Base-by-base conservation (phyloP, 1,140 invertebrate genomes). In the Cydia strobilella region DNA sequence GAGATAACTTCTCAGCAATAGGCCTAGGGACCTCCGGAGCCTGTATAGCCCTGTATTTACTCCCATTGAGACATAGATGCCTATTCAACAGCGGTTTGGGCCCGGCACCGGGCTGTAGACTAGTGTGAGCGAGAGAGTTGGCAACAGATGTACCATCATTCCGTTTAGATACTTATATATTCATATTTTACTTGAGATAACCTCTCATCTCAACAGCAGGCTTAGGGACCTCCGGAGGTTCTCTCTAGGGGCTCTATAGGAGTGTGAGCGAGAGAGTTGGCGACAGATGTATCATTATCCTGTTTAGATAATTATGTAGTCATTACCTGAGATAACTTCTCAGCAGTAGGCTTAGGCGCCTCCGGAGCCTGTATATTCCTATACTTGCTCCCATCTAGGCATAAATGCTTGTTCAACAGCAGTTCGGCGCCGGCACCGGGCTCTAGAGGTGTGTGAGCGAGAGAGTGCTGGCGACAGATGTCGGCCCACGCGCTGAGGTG, bases 401-500 rank as follows among this genome's bases (percentile, higher is more conserved):
- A 94, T 63, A 98, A 93, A 88, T 97, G 96, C 83, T 96, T 96
- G 86, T 97, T 96, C 76, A 96, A 95, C 54, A 98, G 92, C 76
- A 97, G 93, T 86, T 98, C 97, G 84, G 95, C 94, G 80, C 97
- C 96, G 86, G 98, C 96, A 84, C 96, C 97, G 1, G 98, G 97
- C 75, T 97, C 97, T 0, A 98, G 93, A 31, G 97, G 97, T 65
- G 97, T 97, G 90, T 98, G 98, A 78, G 94, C 93, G 23, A 98
- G 95, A 59, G 93, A 94, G 92, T 97, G 95, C 79, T 93, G 93
- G 76, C 95, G 94, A 88, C 97, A 98, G 65, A 96, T 95, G 83
- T 96, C 96, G 5, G 97, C 97, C 98, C 98, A 99, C 9, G 97
- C 97, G 0, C 94, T 95, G 93, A 98, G 95, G 90, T 98, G 98